These are phyloP conservation scores for Cinara cedri DNA, from an alignment of 2,888 invertebrate species.

Conservation along the genomic window DNA sequence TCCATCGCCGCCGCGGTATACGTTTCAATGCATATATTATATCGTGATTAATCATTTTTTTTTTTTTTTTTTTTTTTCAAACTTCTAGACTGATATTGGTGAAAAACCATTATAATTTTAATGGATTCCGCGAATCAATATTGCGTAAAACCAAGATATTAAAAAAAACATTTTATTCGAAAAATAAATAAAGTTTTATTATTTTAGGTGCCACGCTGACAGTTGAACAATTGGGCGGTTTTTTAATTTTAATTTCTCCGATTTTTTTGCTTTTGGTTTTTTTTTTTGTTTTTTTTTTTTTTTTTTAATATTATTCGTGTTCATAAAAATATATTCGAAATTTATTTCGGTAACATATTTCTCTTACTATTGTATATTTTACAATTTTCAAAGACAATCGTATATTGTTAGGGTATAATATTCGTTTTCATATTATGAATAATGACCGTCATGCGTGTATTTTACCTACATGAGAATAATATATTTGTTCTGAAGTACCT, in stretches of 20 bases:
- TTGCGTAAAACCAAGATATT: background rate
- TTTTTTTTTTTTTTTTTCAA: constrained; percentile 27
- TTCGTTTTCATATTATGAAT: too few relatives aligned
- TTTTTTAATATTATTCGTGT: too few relatives aligned
- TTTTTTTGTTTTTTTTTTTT: background rate
- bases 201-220: background rate
- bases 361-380: too few relatives aligned
- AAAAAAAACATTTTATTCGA: constrained; percentile 8
- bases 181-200: constrained; percentile 37
- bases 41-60: constrained; percentile 42
- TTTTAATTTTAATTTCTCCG: too few relatives aligned
- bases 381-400: too few relatives aligned
- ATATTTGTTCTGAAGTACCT: too few relatives aligned
- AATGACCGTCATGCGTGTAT: too few relatives aligned
- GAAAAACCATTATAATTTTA: constrained; percentile 27
- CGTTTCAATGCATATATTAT: constrained; percentile 38
- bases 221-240: background rate
- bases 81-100: background rate
- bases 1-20: background rate
- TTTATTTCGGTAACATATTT: too few relatives aligned
- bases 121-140: constrained; percentile 27
- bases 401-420: too few relatives aligned
- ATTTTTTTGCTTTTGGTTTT: background rate
- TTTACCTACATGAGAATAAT: too few relatives aligned
- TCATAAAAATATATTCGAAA: too few relatives aligned